Conservation (phyloP, 2,888 invertebrate species). For the Orthonevra nobilis region DNA sequence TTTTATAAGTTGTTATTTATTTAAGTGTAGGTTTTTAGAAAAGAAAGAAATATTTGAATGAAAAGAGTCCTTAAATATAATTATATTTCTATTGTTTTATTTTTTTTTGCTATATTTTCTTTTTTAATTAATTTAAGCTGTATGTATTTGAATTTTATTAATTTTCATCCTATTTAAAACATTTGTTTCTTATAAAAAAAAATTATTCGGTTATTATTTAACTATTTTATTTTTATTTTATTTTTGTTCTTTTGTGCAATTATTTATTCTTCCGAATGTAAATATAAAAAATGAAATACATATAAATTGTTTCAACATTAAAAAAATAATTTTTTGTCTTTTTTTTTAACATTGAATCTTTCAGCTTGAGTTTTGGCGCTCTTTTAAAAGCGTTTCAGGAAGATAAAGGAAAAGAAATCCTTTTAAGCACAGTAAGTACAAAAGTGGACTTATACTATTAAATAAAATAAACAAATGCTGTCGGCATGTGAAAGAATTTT, state of each 20-base stretch:
- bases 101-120: slow-evolving; percentile 16
- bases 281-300: slow-evolving; percentile 60
- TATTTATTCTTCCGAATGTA: slow-evolving; percentile 76
- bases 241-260: slow-evolving; percentile 76
- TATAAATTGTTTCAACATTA: slow-evolving; percentile 66
- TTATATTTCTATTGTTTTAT: slow-evolving; percentile 49
- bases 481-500: too few relatives aligned
- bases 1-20: slow-evolving; percentile 61
- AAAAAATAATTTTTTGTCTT: slow-evolving; percentile 3
- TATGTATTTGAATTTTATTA: slow-evolving; percentile 64
- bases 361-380: too few relatives aligned
- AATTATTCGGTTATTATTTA: slow-evolving; percentile 61
- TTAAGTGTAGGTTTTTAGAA: slow-evolving; percentile 52
- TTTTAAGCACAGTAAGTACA: too few relatives aligned
- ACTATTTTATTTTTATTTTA: slow-evolving; percentile 75
- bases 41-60: slow-evolving; percentile 25
- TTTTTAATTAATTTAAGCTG: slow-evolving; percentile 72
- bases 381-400: too few relatives aligned
- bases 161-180: slow-evolving; percentile 73
- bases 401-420: too few relatives aligned
- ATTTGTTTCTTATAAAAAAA: slow-evolving; percentile 59
- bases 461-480: too few relatives aligned
- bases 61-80: slow-evolving; percentile 66
- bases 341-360: neutral
- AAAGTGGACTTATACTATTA: too few relatives aligned